Base-by-base conservation (phyloP, 2,888 invertebrate genomes). In the Nemotelus nigrinus region DNA sequence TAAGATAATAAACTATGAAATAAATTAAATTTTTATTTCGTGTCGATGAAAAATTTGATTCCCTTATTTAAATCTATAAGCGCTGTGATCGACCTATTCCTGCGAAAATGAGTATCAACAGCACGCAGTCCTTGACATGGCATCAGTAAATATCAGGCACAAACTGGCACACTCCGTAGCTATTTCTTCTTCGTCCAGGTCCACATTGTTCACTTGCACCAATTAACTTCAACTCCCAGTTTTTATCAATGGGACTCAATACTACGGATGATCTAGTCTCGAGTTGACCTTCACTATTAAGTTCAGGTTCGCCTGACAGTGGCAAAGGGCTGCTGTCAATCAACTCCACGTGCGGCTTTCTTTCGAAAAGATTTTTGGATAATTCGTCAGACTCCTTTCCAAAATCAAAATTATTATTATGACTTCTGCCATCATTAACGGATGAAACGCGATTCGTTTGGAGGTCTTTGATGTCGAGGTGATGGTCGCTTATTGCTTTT, bases 141-240 rank as follows among this genome's bases (percentile, higher is more conserved):
- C 25, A 25, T 25, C 25, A 65, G 44, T 65, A 65, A 5, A 65
- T 44, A 8, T 77, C 60, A 43, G 77, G 58, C 4, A 86, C 82
- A 81, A 86, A 84, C 81, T 88, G 88, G 83, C 91, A 92, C 63
- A 93, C 89, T 6, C 93, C 93, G 78, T 89, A 89, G n/a, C 90
- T 89, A 84, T 94, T 92, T 50, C 94, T 89, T 81, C 88, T 89
- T 82, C 91, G 88, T 68, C 91, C 93, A 0, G 93, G 94, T 39
- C 93, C 93, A 84, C 94, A 94, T 83, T 93, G 92, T 83, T 93
- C 93, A 72, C 89, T 89, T 41, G 91, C 92, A 0, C 93, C 93
- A 41, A 93, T 82, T 64, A 93, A 87, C 82, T 89, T 90, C 83
- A 89, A 86, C 80, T 78, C 79, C 79, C 78, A 79, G 25, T 80